These are phyloP conservation scores for Procavia capensis DNA, from an alignment of 2,113 vertebrate species.

Conservation along the genomic window DNA sequence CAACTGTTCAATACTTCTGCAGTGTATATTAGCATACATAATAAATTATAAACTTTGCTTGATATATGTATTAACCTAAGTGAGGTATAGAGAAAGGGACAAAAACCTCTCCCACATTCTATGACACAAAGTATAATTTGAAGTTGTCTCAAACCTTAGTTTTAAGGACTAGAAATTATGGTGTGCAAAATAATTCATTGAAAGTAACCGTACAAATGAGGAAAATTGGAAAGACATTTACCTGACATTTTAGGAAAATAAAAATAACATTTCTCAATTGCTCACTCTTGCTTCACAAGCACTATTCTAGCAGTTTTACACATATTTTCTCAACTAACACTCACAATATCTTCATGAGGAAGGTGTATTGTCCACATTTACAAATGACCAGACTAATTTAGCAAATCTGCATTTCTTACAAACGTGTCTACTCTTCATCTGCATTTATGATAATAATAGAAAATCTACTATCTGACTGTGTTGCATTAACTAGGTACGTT, in stretches of 20 bases:
- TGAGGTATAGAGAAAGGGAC: not conserved
- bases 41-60: not conserved
- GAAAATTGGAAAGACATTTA: not conserved
- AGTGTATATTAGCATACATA: not conserved
- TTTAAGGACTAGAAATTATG: not conserved
- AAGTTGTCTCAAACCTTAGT: not conserved
- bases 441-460: too few species aligned
- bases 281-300: not conserved
- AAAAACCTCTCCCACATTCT: not conserved
- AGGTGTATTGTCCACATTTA: not conserved
- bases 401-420: not conserved
- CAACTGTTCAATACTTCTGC: not conserved
- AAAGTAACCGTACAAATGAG: not conserved
- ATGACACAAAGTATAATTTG: slow-evolving; percentile 1
- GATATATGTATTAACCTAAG: not conserved
- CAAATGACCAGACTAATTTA: not conserved
- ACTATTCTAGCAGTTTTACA: not conserved
- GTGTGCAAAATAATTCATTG: not conserved
- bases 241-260: not conserved
- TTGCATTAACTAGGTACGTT: too few species aligned
- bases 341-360: not conserved
- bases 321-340: not conserved
- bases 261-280: slow-evolving; percentile 12
- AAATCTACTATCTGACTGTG: too few species aligned
- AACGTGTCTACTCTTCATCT: too few species aligned